Conservation (phyloP, 1,140 invertebrate species). For the Drosophila melanica region DNA sequence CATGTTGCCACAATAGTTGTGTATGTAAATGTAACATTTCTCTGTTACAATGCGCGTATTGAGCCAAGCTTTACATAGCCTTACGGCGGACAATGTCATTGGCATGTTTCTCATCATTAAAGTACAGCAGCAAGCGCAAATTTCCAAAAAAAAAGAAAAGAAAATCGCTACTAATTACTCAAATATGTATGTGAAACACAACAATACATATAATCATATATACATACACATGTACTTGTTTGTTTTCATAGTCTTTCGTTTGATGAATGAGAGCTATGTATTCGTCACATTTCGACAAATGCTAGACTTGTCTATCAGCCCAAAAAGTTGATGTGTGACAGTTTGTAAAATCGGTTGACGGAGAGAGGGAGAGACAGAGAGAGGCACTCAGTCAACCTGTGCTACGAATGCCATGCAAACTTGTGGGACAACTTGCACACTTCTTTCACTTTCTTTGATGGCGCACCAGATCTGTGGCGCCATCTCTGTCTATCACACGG, state of each 20-base stretch:
- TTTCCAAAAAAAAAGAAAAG: constrained; percentile 55
- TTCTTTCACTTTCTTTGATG: constrained; percentile 54
- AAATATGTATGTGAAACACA: constrained; percentile 6
- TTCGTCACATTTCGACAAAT: constrained; percentile 33
- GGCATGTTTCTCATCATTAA: constrained; percentile 75
- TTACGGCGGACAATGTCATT: constrained; percentile 65
- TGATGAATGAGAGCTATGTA: constrained; percentile 23
- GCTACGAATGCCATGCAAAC: constrained; percentile 54
- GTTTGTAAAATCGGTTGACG: constrained; percentile 18
- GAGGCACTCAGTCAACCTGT: constrained; percentile 49
- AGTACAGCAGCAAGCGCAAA: constrained; percentile 55
- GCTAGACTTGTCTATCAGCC: constrained; percentile 32
- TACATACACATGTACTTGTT: background rate
- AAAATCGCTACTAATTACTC: constrained; percentile 32
- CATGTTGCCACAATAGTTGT: constrained; percentile 30
- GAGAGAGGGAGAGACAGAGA: background rate
- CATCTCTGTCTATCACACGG: constrained; percentile 56
- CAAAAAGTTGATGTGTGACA: constrained; percentile 34
- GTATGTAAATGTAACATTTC: constrained; percentile 64
- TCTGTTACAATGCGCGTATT: constrained; percentile 43
- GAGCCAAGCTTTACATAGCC: constrained; percentile 29
- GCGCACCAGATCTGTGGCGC: constrained; percentile 23
- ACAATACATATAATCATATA: background rate
- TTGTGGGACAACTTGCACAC: constrained; percentile 58
- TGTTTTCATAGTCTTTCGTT: background rate